These are phyloP conservation scores for Yponomeuta malinellus DNA, from an alignment of 2,888 invertebrate genomes.

Conservation along the genomic window DNA sequence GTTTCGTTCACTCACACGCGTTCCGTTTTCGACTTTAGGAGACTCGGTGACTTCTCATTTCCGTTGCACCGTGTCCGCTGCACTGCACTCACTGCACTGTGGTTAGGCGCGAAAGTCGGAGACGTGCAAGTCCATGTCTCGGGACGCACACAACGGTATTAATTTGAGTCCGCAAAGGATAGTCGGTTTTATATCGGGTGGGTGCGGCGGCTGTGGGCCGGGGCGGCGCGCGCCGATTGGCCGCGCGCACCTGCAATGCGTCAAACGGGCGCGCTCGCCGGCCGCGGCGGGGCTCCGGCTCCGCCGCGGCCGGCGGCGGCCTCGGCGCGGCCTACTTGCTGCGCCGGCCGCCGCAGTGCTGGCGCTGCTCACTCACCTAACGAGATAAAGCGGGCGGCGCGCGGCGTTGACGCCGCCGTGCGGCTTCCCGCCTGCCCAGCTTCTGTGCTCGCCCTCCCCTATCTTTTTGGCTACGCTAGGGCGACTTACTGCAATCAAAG, in stretches of 20 bases:
- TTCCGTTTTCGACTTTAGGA: conserved; percentile 67
- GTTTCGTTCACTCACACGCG: conserved; percentile 62
- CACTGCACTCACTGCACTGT: conserved; percentile 41
- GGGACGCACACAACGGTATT: conserved; percentile 73
- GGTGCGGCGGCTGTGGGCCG: conserved; percentile 84
- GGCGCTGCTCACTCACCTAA: conserved; percentile 16
- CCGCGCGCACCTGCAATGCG: conserved; percentile 91
- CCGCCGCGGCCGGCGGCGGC: conserved; percentile 29
- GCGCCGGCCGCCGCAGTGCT: conserved; percentile 36
- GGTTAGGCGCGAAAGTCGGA: conserved; percentile 50
- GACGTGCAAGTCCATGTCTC: conserved; percentile 71
- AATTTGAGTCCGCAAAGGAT: conserved; percentile 78
- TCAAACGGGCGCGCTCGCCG: conserved; percentile 69
- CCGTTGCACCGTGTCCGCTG: conserved; percentile 42
- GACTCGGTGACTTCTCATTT: conserved; percentile 65
- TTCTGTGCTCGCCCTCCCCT: neutral
- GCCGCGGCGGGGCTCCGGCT: conserved; percentile 37
- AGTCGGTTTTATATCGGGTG: conserved; percentile 80
- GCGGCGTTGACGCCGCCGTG: conserved; percentile 28
- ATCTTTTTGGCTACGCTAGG: neutral
- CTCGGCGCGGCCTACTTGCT: conserved; percentile 28
- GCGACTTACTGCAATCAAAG: neutral
- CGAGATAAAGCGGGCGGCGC: conserved; percentile 32
- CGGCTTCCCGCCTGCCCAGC: neutral
- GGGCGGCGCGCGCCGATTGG: conserved; percentile 85